A percentile compares a stretch with the other conserved stretches of the same genome.
Conservation (phyloP, 2,113 vertebrate species). For the Dipodomys merriami region DNA sequence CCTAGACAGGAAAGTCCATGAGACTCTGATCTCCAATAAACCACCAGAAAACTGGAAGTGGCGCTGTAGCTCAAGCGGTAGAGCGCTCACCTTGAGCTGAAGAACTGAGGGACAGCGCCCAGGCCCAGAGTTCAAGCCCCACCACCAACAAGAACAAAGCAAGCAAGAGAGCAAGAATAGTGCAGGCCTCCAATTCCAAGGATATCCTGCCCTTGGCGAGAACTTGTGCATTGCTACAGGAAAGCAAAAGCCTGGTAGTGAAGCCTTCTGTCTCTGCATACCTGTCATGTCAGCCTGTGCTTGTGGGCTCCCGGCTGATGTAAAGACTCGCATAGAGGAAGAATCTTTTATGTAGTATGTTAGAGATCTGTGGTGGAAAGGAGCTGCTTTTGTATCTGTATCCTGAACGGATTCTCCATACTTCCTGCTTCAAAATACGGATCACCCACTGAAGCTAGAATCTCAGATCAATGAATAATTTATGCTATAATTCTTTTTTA, state of each 20-base stretch:
- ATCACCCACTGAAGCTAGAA: background rate
- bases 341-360: background rate
- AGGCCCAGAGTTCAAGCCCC: too few relatives aligned
- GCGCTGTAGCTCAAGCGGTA: too few relatives aligned
- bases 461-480: background rate
- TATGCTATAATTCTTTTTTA: too few relatives aligned
- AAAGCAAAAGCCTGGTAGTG: background rate
- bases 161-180: too few relatives aligned
- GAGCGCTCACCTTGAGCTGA: too few relatives aligned
- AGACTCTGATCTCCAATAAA: too few relatives aligned
- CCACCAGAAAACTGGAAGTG: too few relatives aligned
- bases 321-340: background rate
- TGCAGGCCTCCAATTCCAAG: background rate
- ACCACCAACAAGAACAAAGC: too few relatives aligned
- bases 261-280: background rate
- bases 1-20: too few relatives aligned
- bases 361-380: background rate
- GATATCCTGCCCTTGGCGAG: background rate
- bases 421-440: slow-evolving; percentile 13
- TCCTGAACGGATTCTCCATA: background rate
- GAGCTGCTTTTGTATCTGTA: background rate
- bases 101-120: too few relatives aligned
- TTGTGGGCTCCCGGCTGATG: background rate
- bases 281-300: background rate
- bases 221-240: slow-evolving; percentile 1